Conservation (phyloP, 2,797 vertebrate genomes). For the Sebastes minor region DNA sequence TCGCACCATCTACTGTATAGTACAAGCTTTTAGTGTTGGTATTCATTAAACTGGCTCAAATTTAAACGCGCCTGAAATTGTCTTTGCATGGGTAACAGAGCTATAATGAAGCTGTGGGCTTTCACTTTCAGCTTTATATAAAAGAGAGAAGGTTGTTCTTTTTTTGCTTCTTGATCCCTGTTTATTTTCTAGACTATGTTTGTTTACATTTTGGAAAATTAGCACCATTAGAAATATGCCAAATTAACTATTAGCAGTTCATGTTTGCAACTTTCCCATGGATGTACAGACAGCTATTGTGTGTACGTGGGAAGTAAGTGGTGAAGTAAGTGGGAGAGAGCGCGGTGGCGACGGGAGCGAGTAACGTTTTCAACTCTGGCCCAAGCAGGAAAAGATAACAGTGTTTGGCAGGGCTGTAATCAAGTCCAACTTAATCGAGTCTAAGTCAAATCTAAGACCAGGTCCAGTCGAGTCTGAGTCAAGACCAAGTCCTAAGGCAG, state of each 20-base stretch:
- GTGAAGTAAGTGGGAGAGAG: too few relatives aligned
- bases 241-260: neutral
- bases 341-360: too few relatives aligned
- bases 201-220: neutral
- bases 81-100: neutral
- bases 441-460: too few relatives aligned
- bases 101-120: neutral
- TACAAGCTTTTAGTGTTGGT: slow-evolving; percentile 18
- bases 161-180: neutral
- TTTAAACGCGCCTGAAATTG: slow-evolving; percentile 19
- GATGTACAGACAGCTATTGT: neutral
- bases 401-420: too few relatives aligned
- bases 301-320: too few relatives aligned
- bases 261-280: neutral
- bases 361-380: too few relatives aligned
- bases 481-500: too few relatives aligned
- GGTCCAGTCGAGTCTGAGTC: too few relatives aligned
- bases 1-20: slow-evolving; percentile 10
- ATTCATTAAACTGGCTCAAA: slow-evolving; percentile 37
- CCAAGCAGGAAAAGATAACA: too few relatives aligned
- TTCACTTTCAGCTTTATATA: neutral
- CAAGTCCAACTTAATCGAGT: too few relatives aligned
- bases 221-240: neutral
- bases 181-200: neutral
- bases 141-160: neutral